Conservation (phyloP, 2,113 vertebrate genomes). For the Callopanchax toddi region DNA sequence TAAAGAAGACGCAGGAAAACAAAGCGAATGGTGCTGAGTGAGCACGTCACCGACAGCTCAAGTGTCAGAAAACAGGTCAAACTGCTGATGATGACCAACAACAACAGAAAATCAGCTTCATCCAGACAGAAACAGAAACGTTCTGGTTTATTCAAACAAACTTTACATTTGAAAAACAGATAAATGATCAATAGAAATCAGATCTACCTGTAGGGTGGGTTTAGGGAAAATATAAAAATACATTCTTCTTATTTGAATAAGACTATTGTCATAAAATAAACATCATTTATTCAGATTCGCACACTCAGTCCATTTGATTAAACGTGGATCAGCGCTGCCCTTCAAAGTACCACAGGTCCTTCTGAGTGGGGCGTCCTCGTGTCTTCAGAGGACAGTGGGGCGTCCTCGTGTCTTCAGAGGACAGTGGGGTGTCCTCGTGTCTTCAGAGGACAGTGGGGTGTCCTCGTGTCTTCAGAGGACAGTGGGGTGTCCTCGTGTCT, state of each 20-base stretch:
- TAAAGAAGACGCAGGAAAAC: slow-evolving; percentile 9
- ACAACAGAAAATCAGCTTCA: slow-evolving; percentile 5
- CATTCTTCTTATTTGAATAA: not conserved
- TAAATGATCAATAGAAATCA: too few relatives aligned
- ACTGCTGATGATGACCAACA: not conserved
- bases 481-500: slow-evolving; percentile 16
- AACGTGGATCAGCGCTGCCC: slow-evolving; percentile 8
- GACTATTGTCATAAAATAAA: not conserved
- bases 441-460: slow-evolving; percentile 16
- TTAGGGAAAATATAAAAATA: not conserved
- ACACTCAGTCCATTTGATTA: too few relatives aligned
- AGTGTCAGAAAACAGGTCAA: not conserved
- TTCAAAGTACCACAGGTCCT: slow-evolving; percentile 27
- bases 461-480: slow-evolving; percentile 14
- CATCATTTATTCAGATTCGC: not conserved
- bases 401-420: slow-evolving; percentile 18
- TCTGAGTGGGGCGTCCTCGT: slow-evolving; percentile 16
- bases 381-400: slow-evolving; percentile 18
- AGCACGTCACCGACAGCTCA: too few relatives aligned
- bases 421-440: slow-evolving; percentile 9
- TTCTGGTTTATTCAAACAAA: not conserved
- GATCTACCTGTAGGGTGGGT: not conserved
- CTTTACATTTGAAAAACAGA: too few relatives aligned
- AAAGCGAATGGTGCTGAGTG: slow-evolving; percentile 15
- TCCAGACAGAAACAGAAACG: too few relatives aligned